phyloP scores from a whole-genome alignment of 2,797 vertebrate genomes.

The Microhierax caerulescens region DNA sequence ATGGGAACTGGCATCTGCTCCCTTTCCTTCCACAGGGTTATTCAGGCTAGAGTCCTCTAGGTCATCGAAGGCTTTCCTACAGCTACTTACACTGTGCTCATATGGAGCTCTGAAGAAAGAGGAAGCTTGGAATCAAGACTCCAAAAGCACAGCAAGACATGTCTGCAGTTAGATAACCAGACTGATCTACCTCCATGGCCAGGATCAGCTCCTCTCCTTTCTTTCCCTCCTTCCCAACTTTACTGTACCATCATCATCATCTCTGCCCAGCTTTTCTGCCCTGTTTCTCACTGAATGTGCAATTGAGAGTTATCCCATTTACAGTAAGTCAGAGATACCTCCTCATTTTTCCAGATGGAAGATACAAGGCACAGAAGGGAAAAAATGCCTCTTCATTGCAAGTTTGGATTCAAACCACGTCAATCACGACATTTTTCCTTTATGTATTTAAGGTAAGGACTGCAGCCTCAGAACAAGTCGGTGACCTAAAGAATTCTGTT shows the following conservation, averaged over 20 bases:
- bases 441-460: not conserved
- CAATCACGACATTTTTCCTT: not conserved
- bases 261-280: not conserved
- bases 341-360: not conserved
- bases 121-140: not conserved
- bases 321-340: not conserved
- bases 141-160: not conserved
- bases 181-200: not conserved
- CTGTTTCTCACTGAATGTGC: not conserved
- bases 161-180: not conserved
- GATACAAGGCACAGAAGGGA: not conserved
- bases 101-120: not conserved
- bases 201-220: not conserved
- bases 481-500: not conserved
- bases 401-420: not conserved
- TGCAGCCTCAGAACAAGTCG: not conserved
- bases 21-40: not conserved
- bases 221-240: not conserved
- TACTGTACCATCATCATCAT: not conserved
- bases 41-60: not conserved
- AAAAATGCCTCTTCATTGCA: not conserved
- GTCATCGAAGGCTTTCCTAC: accelerated
- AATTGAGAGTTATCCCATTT: not conserved
- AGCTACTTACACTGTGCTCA: accelerated
- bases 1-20: accelerated